Conservation (phyloP, 1,140 invertebrate species). For the Amyelois transitella region DNA sequence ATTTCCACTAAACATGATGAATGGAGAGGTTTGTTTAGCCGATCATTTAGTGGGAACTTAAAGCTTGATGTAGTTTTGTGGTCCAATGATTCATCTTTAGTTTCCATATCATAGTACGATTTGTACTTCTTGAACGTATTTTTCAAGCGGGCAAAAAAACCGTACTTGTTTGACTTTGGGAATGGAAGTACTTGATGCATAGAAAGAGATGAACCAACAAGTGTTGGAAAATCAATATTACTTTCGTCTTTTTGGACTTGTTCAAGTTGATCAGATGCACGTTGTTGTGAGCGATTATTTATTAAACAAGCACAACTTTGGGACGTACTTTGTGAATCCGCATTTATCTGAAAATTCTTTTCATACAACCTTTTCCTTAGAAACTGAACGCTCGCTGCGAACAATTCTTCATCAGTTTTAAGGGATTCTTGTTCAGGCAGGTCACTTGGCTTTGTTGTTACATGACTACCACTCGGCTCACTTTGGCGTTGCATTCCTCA, state of each 20-base stretch:
- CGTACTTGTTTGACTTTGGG: constrained; percentile 43
- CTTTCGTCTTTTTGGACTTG: background rate
- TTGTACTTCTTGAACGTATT: constrained; percentile 41
- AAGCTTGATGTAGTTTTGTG: constrained; percentile 38
- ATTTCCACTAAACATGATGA: constrained; percentile 37
- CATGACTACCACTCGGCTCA: background rate
- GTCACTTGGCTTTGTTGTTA: background rate
- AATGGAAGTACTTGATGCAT: constrained; percentile 55
- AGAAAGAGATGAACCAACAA: constrained; percentile 24
- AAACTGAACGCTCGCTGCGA: background rate
- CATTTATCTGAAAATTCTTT: background rate
- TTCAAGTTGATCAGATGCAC: background rate
- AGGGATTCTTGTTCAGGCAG: background rate
- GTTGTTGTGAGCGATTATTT: background rate
- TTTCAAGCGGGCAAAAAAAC: constrained; percentile 38
- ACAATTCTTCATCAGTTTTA: constrained; percentile 1
- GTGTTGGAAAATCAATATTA: background rate
- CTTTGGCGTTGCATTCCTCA: constrained; percentile 1
- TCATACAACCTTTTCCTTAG: constrained; percentile 1
- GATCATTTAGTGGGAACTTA: constrained; percentile 41
- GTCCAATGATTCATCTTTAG: constrained; percentile 21
- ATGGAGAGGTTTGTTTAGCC: constrained; percentile 17
- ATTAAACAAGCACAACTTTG: background rate
- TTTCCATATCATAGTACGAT: constrained; percentile 12
- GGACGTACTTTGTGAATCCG: background rate